Evolutionary conservation across 2,888 invertebrate genomes (phyloP), one percentile per base, ranked within the genome.

Genomic region (Mesoligia furuncula): DNA sequence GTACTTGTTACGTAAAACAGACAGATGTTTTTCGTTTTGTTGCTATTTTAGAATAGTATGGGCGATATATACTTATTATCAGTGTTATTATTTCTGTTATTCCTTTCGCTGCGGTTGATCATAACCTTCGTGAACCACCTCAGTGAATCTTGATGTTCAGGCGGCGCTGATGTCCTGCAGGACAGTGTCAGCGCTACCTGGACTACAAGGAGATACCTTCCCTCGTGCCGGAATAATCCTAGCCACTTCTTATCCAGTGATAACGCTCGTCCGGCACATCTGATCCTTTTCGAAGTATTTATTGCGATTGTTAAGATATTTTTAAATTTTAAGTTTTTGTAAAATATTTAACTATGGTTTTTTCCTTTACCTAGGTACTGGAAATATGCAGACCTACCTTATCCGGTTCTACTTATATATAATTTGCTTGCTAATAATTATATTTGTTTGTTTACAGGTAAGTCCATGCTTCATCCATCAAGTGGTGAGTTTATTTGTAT

Each of bases 401-500:
- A 31, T 27, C 1, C 2, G 7, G 1, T 61, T 31, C 3, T 31
- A 17, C 17, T 61, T 61, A 61, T 8, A 7, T 4, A 20, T 17
- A 36, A 62, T 62, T 24, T 62, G 24, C 11, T 27, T 62, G 0
- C 20, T 68, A 45, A 51, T 59, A 20, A 27, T 31, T 0, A 5
- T 27, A 20, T 71, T 42, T 84, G 69, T 9, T 78, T 62, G 11
- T 79, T 83, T 39, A 36, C 80, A 81, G 80, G 80, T 81, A 84
- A 79, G 84, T 59, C 24, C 24, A 24, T 2, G 5, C 1, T 36
- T 15, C 42, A 51, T 17, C 0, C 15, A n/a, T 39, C 54, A 20
- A 2, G 31, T 51, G 84, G 84, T 81, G n/a, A 84, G 81, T 59
- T 54, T 81, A 57, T 31, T 61, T 61, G 1, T 61, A 62, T 20